These are phyloP conservation scores for Ariolimax columbianus DNA, from an alignment of 2,888 invertebrate genomes.

Conservation along the genomic window DNA sequence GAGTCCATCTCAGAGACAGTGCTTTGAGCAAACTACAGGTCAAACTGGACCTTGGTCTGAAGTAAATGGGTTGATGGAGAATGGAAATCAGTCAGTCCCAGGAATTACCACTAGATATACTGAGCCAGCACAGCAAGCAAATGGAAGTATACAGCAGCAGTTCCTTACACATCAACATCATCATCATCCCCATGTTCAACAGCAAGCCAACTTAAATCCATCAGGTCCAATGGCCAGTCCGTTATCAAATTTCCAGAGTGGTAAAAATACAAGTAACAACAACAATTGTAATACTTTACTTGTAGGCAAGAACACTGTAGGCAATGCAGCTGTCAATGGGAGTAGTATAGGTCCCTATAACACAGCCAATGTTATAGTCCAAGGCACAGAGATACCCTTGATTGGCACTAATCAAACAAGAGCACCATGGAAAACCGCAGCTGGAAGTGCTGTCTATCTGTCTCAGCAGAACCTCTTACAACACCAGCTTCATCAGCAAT, in stretches of 20 bases:
- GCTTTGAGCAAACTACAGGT: background rate
- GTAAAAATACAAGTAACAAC: background rate
- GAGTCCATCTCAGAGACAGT: slow-evolving; percentile 33
- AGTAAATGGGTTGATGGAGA: slow-evolving; percentile 8
- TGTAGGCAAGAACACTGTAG: slow-evolving; percentile 18
- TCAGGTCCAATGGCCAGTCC: background rate
- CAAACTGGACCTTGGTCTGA: slow-evolving; percentile 24
- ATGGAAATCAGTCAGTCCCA: background rate
- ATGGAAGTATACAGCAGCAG: slow-evolving; percentile 11
- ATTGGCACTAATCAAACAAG: background rate
- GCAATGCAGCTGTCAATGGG: background rate
- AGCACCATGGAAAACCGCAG: slow-evolving; percentile 45
- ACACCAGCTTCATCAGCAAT: slow-evolving; percentile 50
- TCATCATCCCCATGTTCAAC: slow-evolving; percentile 32
- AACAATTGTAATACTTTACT: background rate
- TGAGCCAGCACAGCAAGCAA: background rate
- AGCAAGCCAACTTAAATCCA: slow-evolving; percentile 1
- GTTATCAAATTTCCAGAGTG: background rate
- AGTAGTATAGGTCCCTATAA: background rate
- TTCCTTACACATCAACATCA: slow-evolving; percentile 38
- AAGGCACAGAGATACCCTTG: background rate
- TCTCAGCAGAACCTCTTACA: slow-evolving; percentile 52
- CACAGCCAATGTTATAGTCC: background rate
- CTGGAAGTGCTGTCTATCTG: slow-evolving; percentile 41
- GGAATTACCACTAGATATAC: background rate